Percentiles rank a stretch among this genome's conserved stretches.
Conservation (phyloP, 1,140 invertebrate species). For the Bilobella aurantiaca region DNA sequence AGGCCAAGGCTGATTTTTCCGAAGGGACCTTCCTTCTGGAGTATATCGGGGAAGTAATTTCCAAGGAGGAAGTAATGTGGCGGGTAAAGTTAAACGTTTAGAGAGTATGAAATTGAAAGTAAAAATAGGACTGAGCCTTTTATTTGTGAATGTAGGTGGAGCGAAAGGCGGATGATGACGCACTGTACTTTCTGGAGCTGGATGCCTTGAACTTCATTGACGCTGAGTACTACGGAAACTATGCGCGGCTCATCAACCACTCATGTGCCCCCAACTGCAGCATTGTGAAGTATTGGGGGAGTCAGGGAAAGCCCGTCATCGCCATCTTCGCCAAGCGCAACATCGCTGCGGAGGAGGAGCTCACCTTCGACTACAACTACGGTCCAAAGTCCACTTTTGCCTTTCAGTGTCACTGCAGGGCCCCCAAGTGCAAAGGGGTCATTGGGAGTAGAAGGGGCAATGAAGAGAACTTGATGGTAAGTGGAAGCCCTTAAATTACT, state of each 20-base stretch:
- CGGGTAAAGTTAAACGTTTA: conserved; percentile 4
- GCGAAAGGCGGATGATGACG: conserved; percentile 19
- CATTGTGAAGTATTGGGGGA: conserved; percentile 15
- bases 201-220: conserved; percentile 20
- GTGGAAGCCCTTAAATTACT: too few species aligned
- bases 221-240: conserved; percentile 28
- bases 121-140: too few species aligned
- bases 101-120: too few species aligned
- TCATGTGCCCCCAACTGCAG: conserved; percentile 27
- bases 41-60: conserved; percentile 27
- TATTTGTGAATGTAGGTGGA: not conserved
- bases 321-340: conserved; percentile 21
- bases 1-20: not conserved
- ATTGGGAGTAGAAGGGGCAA: conserved; percentile 11
- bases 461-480: conserved; percentile 12
- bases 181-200: conserved; percentile 28
- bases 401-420: conserved; percentile 21
- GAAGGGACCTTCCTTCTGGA: conserved; percentile 25
- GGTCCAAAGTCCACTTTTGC: not conserved
- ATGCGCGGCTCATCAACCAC: conserved; percentile 27
- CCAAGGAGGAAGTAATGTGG: conserved; percentile 13
- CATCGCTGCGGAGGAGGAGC: conserved; percentile 18
- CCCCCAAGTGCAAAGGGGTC: conserved; percentile 12
- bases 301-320: conserved; percentile 13
- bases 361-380: conserved; percentile 28